These are phyloP conservation scores for Sebastes oblongus DNA, from an alignment of 2,797 vertebrate genomes.

Conservation along the genomic window DNA sequence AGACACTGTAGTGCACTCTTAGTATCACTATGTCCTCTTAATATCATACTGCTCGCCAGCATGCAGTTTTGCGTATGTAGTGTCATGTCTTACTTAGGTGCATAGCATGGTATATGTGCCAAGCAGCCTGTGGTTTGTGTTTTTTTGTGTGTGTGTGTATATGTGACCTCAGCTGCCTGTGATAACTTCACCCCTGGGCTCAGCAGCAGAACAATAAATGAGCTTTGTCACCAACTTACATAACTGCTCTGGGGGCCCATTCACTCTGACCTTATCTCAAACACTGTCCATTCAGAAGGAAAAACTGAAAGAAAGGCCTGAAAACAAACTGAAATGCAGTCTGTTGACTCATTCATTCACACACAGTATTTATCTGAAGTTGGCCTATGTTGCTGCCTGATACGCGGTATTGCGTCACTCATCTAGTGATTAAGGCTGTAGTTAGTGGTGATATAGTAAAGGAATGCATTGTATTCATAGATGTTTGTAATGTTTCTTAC, in stretches of 20 bases:
- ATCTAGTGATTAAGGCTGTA: neutral
- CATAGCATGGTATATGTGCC: neutral
- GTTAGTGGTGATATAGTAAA: neutral
- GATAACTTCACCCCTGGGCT: slow-evolving; percentile 51
- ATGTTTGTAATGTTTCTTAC: neutral
- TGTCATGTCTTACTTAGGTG: neutral
- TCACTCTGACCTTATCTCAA: slow-evolving; percentile 58
- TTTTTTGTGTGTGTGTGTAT: neutral
- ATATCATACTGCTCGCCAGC: neutral
- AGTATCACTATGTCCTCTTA: neutral
- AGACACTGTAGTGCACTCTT: neutral
- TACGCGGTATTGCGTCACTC: neutral
- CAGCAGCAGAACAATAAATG: slow-evolving; percentile 60
- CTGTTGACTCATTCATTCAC: slow-evolving; percentile 27
- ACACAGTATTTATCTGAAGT: slow-evolving; percentile 26
- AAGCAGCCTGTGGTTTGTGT: slow-evolving; percentile 7
- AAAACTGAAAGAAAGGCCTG: slow-evolving; percentile 26
- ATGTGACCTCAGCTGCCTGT: slow-evolving; percentile 39
- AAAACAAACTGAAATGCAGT: slow-evolving; percentile 47
- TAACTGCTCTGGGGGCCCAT: slow-evolving; percentile 54
- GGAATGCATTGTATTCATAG: neutral
- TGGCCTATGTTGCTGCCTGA: neutral
- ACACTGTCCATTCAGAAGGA: slow-evolving; percentile 45
- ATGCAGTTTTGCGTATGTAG: neutral
- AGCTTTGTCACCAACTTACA: slow-evolving; percentile 71